Conservation (phyloP, 64 coral and sea anemone species). For the Stichodactyla helianthus region DNA sequence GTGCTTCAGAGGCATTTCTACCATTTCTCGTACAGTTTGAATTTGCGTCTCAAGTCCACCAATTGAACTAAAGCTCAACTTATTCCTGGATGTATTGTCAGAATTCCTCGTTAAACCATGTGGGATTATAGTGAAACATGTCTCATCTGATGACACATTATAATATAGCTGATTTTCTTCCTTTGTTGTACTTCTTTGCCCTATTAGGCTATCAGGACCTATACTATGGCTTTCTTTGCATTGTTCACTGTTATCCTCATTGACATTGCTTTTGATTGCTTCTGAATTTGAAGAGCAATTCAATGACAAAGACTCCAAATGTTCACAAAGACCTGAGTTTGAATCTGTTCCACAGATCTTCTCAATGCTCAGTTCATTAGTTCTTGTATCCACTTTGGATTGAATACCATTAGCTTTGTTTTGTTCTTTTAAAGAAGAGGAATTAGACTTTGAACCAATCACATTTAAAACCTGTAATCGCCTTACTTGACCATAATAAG, state of each 20-base stretch:
- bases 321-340: not conserved
- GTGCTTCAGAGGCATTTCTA: conserved; percentile 77
- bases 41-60: conserved; percentile 84
- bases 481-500: not conserved
- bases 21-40: conserved; percentile 66
- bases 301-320: not conserved
- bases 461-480: not conserved
- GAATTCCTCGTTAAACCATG: conserved; percentile 5
- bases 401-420: not conserved
- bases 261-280: not conserved
- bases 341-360: not conserved
- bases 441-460: not conserved
- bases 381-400: not conserved
- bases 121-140: conserved; percentile 62
- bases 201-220: not conserved
- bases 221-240: not conserved
- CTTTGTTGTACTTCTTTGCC: not conserved
- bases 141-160: conserved; percentile 70
- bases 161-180: conserved; percentile 26
- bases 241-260: not conserved
- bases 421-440: not conserved
- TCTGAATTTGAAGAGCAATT: not conserved
- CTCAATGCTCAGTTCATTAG: no score
- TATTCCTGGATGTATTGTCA: not conserved
- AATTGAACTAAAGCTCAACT: conserved; percentile 68